Base-by-base conservation (phyloP, 2,888 invertebrate species). In the Archips crataeganus region DNA sequence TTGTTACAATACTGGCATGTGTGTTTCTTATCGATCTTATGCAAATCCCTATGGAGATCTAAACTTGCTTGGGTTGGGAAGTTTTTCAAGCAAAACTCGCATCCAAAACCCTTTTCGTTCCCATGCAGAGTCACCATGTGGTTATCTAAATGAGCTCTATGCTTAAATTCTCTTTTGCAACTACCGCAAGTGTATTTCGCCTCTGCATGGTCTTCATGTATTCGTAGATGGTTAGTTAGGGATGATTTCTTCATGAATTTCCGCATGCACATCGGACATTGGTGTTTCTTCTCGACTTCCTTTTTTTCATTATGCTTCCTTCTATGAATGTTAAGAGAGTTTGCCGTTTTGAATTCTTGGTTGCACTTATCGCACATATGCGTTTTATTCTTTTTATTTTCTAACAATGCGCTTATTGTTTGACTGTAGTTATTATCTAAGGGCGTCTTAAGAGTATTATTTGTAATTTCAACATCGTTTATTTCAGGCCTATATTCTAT, bases 141-240 rank as follows among this genome's bases (percentile, higher is more conserved):
- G 11, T 94, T 95, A 8, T 94, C 92, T 63, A 96, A 85, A 76
- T 94, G 95, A 0, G 95, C 94, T 75, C 92, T 88, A 45, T 95
- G 94, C n/a, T 95, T 94, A 73, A 96, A 96, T 36, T 95, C 95
- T 39, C 94, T 78, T 77, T 93, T 90, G 75, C 95, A 93, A 57
- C 86, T 85, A 8, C 84, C 81, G 73, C 94, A 93, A 2, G 81
- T 78, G 15, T 85, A 88, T 75, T 86, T 88, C 0, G 85, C 77
- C 0, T 80, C 82, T 4, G 87, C 83, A 0, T 82, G 85, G n/a
- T 82, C 77, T 65, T 89, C 84, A 9, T 92, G 93, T 8, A 84
- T 84, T 49, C 86, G 88, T 75, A 93, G 82, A 77, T 93, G 93
- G 32, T 82, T 78, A 0, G 83, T 77, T n/a, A 89, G 80, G 1